Percentiles rank a stretch among this genome's conserved stretches.
These are phyloP conservation scores for Hyposmocoma kahamanoa DNA, from an alignment of 1,140 invertebrate species.

Conservation along the genomic window DNA sequence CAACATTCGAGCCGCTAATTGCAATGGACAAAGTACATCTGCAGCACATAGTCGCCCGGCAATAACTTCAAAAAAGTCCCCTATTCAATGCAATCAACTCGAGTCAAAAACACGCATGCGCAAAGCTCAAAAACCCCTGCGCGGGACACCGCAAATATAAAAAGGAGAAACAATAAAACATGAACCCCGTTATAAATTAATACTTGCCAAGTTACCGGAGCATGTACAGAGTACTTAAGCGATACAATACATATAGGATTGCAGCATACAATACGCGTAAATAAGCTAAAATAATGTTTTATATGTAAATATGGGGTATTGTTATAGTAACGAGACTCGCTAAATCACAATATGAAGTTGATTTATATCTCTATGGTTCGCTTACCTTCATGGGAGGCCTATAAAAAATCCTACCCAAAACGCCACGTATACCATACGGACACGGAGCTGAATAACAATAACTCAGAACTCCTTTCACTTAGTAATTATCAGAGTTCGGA, in stretches of 20 bases:
- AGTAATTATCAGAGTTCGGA: no score
- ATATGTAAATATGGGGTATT: constrained; percentile 70
- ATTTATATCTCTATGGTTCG: constrained; percentile 70
- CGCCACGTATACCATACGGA: constrained; percentile 12
- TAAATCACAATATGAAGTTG: constrained; percentile 70
- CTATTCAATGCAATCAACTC: no score
- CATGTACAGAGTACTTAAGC: constrained; percentile 27
- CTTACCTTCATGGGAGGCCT: constrained; percentile 59
- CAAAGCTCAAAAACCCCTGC: constrained; percentile 15
- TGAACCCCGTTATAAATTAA: constrained; percentile 45
- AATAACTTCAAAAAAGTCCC: no score
- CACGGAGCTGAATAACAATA: no score
- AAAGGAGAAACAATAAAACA: constrained; percentile 17
- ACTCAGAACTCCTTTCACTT: no score
- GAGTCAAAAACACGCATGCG: no score
- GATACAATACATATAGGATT: constrained; percentile 42
- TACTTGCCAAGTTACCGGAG: constrained; percentile 30
- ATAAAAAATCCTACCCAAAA: constrained; percentile 55
- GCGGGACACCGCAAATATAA: constrained; percentile 29
- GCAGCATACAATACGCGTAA: constrained; percentile 55
- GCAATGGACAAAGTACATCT: no score
- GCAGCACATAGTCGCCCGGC: no score
- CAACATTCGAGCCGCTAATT: no score
- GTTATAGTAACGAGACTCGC: constrained; percentile 66
- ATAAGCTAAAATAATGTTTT: constrained; percentile 65